These are phyloP conservation scores for Eueides isabella DNA, from an alignment of 1,140 invertebrate genomes.

Conservation along the genomic window DNA sequence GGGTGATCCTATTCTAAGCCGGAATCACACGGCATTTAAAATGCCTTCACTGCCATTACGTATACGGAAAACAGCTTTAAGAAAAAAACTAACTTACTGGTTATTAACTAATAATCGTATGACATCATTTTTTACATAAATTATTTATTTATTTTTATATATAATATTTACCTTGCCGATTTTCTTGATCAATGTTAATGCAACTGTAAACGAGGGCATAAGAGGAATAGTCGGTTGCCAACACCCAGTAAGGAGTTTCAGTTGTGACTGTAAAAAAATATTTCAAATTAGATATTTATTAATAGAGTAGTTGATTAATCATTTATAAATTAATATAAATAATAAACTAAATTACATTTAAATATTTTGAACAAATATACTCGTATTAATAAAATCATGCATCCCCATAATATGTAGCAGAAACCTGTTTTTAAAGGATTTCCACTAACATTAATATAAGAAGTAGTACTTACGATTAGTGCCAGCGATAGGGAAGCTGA, in stretches of 20 bases:
- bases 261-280: constrained; percentile 17
- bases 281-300: not conserved
- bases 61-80: too few relatives aligned
- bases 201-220: constrained; percentile 71
- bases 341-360: too few relatives aligned
- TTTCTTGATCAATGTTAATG: constrained; percentile 49
- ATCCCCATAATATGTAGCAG: not conserved
- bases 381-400: too few relatives aligned
- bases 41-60: too few relatives aligned
- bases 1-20: too few relatives aligned
- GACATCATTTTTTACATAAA: too few relatives aligned
- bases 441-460: not conserved
- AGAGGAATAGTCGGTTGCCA: constrained; percentile 62
- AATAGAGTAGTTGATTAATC: too few relatives aligned
- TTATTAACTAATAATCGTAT: not conserved
- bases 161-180: constrained; percentile 52
- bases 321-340: too few relatives aligned
- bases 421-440: not conserved
- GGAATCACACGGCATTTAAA: too few relatives aligned
- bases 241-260: constrained; percentile 58
- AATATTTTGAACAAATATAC: too few relatives aligned
- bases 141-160: too few relatives aligned
- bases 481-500: constrained; percentile 64
- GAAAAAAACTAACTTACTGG: too few relatives aligned
- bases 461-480: constrained; percentile 52